Percentiles rank a stretch among this genome's conserved stretches.
These are phyloP conservation scores for Campoplex capitator DNA, from an alignment of 2,888 invertebrate genomes.

Conservation along the genomic window DNA sequence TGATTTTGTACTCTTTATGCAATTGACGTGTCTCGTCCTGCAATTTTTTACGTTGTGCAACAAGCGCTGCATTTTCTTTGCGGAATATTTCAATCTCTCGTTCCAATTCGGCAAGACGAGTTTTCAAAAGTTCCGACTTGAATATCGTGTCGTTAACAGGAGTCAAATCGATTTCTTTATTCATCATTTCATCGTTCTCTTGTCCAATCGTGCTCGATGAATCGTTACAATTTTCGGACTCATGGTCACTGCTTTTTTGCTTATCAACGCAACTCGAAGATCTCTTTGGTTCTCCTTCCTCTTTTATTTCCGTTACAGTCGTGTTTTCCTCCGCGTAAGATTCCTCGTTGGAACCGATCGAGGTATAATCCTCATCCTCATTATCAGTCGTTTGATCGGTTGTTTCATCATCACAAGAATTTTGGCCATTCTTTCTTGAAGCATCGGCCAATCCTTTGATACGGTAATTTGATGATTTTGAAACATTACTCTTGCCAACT, in stretches of 20 bases:
- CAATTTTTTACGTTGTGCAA: constrained; percentile 82
- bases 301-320: constrained; percentile 58
- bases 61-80: constrained; percentile 85
- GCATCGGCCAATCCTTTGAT: background rate
- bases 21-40: constrained; percentile 86
- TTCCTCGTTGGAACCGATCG: constrained; percentile 63
- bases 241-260: constrained; percentile 58
- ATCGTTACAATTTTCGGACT: constrained; percentile 56
- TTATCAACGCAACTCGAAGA: constrained; percentile 51
- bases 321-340: constrained; percentile 66
- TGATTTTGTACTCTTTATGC: constrained; percentile 86
- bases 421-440: background rate
- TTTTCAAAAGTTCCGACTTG: constrained; percentile 87
- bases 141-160: constrained; percentile 85
- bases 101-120: constrained; percentile 88
- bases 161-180: constrained; percentile 80
- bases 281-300: constrained; percentile 27
- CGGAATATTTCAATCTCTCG: constrained; percentile 87
- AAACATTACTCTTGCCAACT: background rate
- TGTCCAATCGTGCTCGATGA: constrained; percentile 49
- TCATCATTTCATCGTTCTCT: constrained; percentile 69
- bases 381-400: constrained; percentile 71
- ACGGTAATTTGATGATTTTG: background rate
- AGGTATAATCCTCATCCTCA: constrained; percentile 68
- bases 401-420: constrained; percentile 44